Conservation (phyloP, 2,797 vertebrate genomes). For the Mycteria americana region DNA sequence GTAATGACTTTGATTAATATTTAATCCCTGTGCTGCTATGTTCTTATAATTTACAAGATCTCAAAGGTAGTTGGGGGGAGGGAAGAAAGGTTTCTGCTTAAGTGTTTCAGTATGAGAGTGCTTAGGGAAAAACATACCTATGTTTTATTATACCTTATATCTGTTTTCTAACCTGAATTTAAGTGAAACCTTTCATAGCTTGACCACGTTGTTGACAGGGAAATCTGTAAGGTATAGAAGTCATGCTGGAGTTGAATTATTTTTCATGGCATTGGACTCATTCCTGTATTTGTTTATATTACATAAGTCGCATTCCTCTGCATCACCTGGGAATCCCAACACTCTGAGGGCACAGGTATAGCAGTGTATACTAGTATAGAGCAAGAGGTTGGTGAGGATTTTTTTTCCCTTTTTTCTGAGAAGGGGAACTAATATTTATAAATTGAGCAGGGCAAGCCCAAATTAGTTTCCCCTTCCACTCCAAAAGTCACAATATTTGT, state of each 20-base stretch:
- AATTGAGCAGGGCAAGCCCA: background rate
- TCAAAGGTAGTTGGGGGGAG: background rate
- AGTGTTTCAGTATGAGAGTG: background rate
- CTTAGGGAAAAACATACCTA: background rate
- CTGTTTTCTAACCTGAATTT: background rate
- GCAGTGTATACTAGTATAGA: background rate
- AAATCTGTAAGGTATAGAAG: background rate
- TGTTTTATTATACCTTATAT: background rate
- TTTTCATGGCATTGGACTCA: background rate
- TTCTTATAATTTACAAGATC: slow-evolving; percentile 50
- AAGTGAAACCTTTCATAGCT: background rate
- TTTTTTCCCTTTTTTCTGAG: background rate
- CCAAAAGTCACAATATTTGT: background rate
- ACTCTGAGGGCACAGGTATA: background rate
- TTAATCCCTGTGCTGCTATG: slow-evolving; percentile 45
- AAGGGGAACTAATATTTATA: background rate
- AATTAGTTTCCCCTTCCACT: background rate
- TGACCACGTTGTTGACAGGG: background rate
- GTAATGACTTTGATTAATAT: slow-evolving; percentile 67
- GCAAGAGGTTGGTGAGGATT: background rate
- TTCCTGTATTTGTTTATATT: background rate
- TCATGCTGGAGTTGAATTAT: background rate
- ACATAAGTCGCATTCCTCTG: background rate
- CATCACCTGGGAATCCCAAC: background rate
- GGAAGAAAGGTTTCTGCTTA: background rate